Base-by-base conservation (phyloP, 1,140 invertebrate genomes). In the Diploscapter pachys region DNA sequence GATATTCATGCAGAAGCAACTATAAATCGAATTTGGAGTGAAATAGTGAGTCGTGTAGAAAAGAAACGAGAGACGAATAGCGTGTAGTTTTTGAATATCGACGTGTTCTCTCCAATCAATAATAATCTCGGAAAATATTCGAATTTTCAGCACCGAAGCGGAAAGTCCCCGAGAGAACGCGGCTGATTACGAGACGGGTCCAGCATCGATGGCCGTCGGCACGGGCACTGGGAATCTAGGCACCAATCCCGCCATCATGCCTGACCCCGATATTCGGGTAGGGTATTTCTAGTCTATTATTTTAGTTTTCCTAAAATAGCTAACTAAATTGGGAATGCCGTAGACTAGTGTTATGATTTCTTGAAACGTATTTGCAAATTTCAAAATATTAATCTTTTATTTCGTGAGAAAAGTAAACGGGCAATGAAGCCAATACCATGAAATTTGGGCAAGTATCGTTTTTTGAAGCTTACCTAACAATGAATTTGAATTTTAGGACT, bases 281-380 rank as follows among this genome's bases (percentile, higher is more conserved):
- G 31, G 50, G 31, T 63, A 4, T 5, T 4, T 63, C 4, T 13
- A 9, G 31, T 5, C 4, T 48, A 49, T 63, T 63, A 48, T 48
- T 63, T 13, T 5, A 13, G 50, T 5, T 48, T 4, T 4, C 11
- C 62, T 4, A 31, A 31, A 31, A 31, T 31, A 31, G 31, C 31
- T 31, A 31, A 31, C 31, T 31, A 31, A 31, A 31, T 31, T 31
- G 31, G 31, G 31, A 31, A 31, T 31, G 31, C 31, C 31, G 31
- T 31, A 54, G 63, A 48, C 56, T 57, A n/a, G 63, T 73, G 50
- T 31, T 55, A 53, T 9, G 59, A 73, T 51, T 67, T 67, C n/a
- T 48, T 51, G 65, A 8, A 52, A 52, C n/a, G 51, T 50, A 49
- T 13, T 67, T 67, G n/a, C 5, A 8, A 64, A 64, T 64, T 64